Base-by-base conservation (phyloP, 2,888 invertebrate genomes). In the Ophioninae sp. region DNA sequence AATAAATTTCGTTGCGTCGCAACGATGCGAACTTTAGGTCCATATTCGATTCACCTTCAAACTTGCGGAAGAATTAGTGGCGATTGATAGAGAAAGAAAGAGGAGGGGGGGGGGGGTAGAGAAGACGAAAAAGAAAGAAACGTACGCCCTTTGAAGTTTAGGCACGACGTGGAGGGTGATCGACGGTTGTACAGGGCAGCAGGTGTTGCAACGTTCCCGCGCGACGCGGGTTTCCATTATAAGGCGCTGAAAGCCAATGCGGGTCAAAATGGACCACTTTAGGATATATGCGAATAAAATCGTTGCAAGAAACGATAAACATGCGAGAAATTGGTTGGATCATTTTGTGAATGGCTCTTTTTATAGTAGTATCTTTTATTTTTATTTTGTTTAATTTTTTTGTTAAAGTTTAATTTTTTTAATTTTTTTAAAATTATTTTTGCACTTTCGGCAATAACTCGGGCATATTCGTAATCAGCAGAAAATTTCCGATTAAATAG, bases 61-160 rank as follows among this genome's bases (percentile, higher is more conserved):
- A 13, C 5, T 51, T 17, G 51, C 6, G 3, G 51, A 51, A 20
- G 10, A 77, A 68, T 22, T 59, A 51, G 30, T 30, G 20, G 10
- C 71, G 61, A 61, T 10, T 23, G n/a, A 64, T 20, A 17, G n/a
- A 56, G 23, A 51, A 44, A 51, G 37, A 61, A 59, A 37, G 51
- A 61, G 9, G 17, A 13, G 13, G 17, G 8, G 13, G 8, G 20
- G 23, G 20, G 23, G 17, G 17, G n/a, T 39, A 72, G 7, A 20
- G 17, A 22, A 13, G 17, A 3, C 7, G 22, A 30, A 2, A 20
- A 13, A 44, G 22, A 17, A 8, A 17, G 23, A 17, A 17, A 30
- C 17, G 23, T 51, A 23, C 56, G 30, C 77, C 67, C 68, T 59
- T 22, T 6, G 30, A 79, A 69, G 69, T 74, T 79, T 59, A 20